Conservation (phyloP, 2,113 vertebrate genomes). For the Lucifuga dentata region DNA sequence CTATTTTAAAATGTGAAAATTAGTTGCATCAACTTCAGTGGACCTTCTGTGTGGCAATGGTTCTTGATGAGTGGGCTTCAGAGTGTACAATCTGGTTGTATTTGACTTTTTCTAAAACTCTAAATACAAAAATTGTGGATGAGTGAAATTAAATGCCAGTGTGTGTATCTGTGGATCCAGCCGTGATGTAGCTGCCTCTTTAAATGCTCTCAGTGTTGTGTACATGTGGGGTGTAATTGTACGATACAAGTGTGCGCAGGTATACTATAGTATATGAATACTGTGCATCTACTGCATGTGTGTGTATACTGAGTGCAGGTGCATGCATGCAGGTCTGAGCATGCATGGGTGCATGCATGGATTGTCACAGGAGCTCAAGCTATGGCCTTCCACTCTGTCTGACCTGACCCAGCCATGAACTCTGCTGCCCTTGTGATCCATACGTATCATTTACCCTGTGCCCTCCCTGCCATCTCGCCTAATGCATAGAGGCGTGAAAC, state of each 20-base stretch:
- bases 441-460: conserved; percentile 85
- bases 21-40: conserved; percentile 40
- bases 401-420: conserved; percentile 88
- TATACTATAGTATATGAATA: conserved; percentile 5
- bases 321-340: conserved; percentile 32
- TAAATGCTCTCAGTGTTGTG: too few species aligned
- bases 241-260: neutral
- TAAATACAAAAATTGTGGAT: neutral
- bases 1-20: conserved; percentile 68
- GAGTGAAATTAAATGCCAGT: conserved; percentile 27
- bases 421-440: conserved; percentile 79
- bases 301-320: conserved; percentile 20
- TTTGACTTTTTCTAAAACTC: conserved; percentile 47
- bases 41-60: conserved; percentile 27
- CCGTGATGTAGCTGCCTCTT: too few species aligned
- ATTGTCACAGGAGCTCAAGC: conserved; percentile 11
- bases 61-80: conserved; percentile 35
- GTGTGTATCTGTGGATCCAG: conserved; percentile 36
- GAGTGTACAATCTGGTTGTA: conserved; percentile 40
- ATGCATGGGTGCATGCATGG: conserved; percentile 32
- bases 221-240: neutral
- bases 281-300: neutral
- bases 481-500: conserved; percentile 89
- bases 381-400: conserved; percentile 35
- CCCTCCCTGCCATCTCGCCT: conserved; percentile 85